These are phyloP conservation scores for Nesoenas mayeri DNA, from an alignment of 2,113 vertebrate genomes.

Conservation along the genomic window DNA sequence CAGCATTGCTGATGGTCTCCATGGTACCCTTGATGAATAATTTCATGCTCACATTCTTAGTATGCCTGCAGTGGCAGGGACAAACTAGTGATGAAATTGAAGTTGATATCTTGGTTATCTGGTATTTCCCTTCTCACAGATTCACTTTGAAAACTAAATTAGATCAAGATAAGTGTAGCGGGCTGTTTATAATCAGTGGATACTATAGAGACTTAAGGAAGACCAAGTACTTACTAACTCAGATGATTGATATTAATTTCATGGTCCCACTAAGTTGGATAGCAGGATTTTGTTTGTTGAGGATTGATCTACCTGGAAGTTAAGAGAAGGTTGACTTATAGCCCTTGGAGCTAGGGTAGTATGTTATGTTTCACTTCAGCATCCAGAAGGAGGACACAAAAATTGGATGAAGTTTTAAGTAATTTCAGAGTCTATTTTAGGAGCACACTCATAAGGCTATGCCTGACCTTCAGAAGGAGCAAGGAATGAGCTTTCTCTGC, in stretches of 20 bases:
- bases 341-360: neutral
- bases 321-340: neutral
- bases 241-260: neutral
- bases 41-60: neutral
- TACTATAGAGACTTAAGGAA: neutral
- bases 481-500: neutral
- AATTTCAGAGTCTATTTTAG: neutral
- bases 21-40: neutral
- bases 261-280: neutral
- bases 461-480: neutral
- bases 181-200: neutral
- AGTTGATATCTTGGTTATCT: neutral
- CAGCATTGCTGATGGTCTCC: neutral
- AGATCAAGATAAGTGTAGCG: neutral
- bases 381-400: neutral
- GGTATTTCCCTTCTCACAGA: neutral
- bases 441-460: rapidly evolving
- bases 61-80: neutral
- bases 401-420: neutral
- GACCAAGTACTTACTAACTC: neutral
- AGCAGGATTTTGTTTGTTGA: neutral
- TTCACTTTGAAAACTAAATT: neutral
- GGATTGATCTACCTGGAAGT: neutral
- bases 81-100: neutral
- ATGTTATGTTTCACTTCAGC: neutral